Evolutionary conservation across 1,140 invertebrate genomes (phyloP).

Genomic region (Procambarus virginalis): DNA sequence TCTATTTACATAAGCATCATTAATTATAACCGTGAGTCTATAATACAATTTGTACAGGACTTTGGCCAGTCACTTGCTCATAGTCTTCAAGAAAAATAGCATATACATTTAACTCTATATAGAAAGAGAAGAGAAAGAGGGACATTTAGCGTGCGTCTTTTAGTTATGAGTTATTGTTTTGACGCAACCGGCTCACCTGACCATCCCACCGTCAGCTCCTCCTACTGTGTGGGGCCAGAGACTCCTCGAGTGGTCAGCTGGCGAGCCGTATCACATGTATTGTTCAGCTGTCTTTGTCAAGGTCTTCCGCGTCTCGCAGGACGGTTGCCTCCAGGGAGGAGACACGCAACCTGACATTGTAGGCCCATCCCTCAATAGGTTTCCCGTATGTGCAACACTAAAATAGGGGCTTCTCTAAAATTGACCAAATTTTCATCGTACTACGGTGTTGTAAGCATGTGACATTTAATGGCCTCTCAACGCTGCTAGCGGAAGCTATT

Average conservation of each 20-base stretch:
- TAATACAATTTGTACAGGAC: conserved; percentile 39
- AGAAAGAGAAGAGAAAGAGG: not conserved
- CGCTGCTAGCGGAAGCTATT: not conserved
- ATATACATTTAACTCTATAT: conserved; percentile 16
- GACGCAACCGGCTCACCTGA: not conserved
- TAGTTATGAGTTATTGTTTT: not conserved
- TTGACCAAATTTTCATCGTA: not conserved
- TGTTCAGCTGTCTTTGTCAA: not conserved
- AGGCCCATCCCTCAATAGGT: no score
- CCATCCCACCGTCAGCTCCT: not conserved
- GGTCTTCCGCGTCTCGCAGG: not conserved
- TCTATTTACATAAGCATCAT: conserved; percentile 42
- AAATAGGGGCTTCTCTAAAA: not conserved
- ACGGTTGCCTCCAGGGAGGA: not conserved
- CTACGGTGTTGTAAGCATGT: not conserved
- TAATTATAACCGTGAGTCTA: conserved; percentile 35
- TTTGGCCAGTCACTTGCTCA: conserved; percentile 36
- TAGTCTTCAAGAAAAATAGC: conserved; percentile 25
- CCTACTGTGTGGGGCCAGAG: not conserved
- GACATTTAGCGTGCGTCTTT: conserved; percentile 4
- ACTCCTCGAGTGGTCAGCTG: not conserved
- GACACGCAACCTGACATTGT: no score
- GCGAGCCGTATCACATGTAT: not conserved
- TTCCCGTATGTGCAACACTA: no score
- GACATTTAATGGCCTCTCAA: not conserved